Percentiles rank a stretch among this genome's conserved stretches.
Evolutionary conservation across 2,888 invertebrate species (phyloP).

Genomic region (Synergus laeviventris): DNA sequence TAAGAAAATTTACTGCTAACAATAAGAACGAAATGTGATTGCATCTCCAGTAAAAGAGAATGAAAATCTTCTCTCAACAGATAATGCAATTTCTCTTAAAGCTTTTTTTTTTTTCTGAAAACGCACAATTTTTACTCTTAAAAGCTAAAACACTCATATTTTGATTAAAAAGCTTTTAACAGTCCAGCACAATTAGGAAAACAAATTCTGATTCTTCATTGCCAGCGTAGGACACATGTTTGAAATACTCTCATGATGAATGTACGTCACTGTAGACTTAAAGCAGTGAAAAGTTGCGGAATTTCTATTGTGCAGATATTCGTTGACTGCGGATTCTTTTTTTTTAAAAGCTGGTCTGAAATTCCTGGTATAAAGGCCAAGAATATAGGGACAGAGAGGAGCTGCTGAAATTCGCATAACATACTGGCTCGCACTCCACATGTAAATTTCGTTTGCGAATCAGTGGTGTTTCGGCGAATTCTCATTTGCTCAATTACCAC

Average conservation of each 20-base stretch:
- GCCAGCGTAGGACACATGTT: neutral
- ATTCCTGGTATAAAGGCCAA: conserved; percentile 11
- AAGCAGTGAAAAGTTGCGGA: neutral
- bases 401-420: conserved; percentile 13
- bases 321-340: neutral
- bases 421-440: conserved; percentile 18
- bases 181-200: neutral
- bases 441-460: conserved; percentile 39
- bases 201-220: neutral
- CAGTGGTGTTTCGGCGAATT: conserved; percentile 46
- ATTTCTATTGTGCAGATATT: conserved; percentile 13
- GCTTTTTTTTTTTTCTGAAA: neutral
- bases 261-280: neutral
- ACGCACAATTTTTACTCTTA: neutral
- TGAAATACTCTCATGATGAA: neutral
- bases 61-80: neutral
- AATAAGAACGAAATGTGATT: conserved; percentile 10
- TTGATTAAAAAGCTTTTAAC: neutral
- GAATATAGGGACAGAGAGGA: neutral
- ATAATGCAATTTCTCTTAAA: conserved; percentile 13
- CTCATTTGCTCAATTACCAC: conserved; percentile 57
- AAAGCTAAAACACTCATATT: neutral
- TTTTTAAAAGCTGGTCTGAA: conserved; percentile 1
- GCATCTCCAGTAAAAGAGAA: conserved; percentile 6
- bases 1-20: conserved; percentile 9